A percentile compares a stretch with the other conserved stretches of the same genome.
Conservation (phyloP, 1,140 invertebrate species). For the Cyclina sinensis region DNA sequence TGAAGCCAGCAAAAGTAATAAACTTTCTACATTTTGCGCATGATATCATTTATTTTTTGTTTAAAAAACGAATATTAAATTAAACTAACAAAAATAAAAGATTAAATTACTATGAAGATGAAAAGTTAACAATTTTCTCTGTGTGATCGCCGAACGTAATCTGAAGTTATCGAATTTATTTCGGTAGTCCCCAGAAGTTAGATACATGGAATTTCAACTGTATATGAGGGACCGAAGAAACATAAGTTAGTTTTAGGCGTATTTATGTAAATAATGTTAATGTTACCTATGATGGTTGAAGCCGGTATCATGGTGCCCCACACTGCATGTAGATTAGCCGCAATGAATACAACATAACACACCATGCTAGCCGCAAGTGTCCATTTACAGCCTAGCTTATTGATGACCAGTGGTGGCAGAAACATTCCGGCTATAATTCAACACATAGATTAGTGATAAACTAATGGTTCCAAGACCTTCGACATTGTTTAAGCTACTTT, state of each 20-base stretch:
- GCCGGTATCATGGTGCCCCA: slow-evolving; percentile 95
- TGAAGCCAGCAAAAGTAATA: slow-evolving; percentile 20
- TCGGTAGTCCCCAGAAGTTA: too few species aligned
- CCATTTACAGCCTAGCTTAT: slow-evolving; percentile 96
- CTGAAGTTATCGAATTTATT: too few species aligned
- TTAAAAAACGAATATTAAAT: too few species aligned
- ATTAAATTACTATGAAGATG: too few species aligned
- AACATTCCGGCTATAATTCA: slow-evolving; percentile 97
- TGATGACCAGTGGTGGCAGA: slow-evolving; percentile 90
- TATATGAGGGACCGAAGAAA: too few species aligned
- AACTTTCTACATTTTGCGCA: slow-evolving; percentile 33
- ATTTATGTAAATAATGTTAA: too few species aligned
- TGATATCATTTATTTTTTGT: too few species aligned
- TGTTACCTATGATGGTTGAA: slow-evolving; percentile 89
- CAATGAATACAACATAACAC: slow-evolving; percentile 97
- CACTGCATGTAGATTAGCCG: slow-evolving; percentile 93
- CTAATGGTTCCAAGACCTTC: slow-evolving; percentile 78
- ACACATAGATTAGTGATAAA: slow-evolving; percentile 94
- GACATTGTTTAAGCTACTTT: slow-evolving; percentile 82
- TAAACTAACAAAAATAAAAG: too few species aligned
- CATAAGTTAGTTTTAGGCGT: too few species aligned
- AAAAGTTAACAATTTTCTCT: too few species aligned
- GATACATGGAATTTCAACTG: too few species aligned
- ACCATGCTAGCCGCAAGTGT: slow-evolving; percentile 96
- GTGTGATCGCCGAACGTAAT: too few species aligned